Evolutionary conservation across 2,113 vertebrate genomes (phyloP).

Genomic region (Hippocampus abdominalis): DNA sequence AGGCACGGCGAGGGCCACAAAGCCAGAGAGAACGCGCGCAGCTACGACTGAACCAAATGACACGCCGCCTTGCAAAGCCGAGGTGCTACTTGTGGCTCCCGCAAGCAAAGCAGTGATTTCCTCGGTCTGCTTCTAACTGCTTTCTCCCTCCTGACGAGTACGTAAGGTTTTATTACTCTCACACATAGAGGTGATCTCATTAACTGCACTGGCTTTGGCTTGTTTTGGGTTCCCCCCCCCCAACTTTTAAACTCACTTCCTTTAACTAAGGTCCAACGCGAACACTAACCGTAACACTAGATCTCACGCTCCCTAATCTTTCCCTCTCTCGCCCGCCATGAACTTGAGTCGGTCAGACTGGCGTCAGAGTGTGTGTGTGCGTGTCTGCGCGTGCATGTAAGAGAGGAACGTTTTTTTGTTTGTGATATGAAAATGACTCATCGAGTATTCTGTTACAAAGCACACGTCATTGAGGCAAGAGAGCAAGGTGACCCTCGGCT

Average conservation of each 20-base stretch:
- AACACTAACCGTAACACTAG: constrained; percentile 58
- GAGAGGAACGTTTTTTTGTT: constrained; percentile 41
- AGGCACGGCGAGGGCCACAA: constrained; percentile 72
- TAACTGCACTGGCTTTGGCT: constrained; percentile 9
- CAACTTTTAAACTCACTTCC: constrained; percentile 4
- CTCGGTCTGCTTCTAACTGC: constrained; percentile 38
- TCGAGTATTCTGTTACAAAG: constrained; percentile 57
- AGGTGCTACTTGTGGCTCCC: constrained; percentile 43
- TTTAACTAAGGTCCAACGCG: constrained; percentile 56
- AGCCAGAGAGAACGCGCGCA: constrained; percentile 64
- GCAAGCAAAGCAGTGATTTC: constrained; percentile 30
- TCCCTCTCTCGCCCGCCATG: constrained; percentile 15
- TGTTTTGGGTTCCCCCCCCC: constrained; percentile 22
- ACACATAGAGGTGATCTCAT: constrained; percentile 22
- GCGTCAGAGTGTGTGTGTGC: constrained; percentile 31
- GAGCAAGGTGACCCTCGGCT: constrained; percentile 42
- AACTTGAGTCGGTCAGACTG: constrained; percentile 31
- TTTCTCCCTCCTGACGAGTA: constrained; percentile 21
- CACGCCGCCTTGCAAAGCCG: constrained; percentile 40
- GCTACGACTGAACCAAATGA: constrained; percentile 71
- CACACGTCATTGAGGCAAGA: constrained; percentile 54
- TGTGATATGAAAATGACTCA: constrained; percentile 25
- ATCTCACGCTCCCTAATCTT: constrained; percentile 14
- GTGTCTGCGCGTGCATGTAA: constrained; percentile 37
- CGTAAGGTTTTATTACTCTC: not conserved